phyloP scores from a whole-genome alignment of 2,888 invertebrate species.

The Pantelozetes paolii region DNA sequence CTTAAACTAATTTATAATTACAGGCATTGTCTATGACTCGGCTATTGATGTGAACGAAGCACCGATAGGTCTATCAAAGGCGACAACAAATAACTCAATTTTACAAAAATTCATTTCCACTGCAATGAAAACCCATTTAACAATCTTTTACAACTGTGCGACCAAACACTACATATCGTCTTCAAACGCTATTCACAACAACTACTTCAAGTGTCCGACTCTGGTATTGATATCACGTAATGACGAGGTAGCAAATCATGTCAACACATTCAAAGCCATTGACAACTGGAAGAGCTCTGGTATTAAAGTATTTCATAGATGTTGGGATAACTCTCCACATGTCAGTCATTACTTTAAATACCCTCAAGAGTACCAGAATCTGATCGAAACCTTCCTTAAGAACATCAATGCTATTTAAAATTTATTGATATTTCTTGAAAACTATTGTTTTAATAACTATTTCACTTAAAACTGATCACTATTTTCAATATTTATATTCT shows the following conservation, averaged over 20 bases:
- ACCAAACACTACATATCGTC: conserved; percentile 74
- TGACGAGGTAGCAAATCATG: conserved; percentile 72
- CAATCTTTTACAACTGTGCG: conserved; percentile 72
- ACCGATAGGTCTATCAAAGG: conserved; percentile 57
- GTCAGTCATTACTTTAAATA: conserved; percentile 65
- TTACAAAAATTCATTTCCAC: conserved; percentile 55
- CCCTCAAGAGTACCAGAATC: conserved; percentile 63
- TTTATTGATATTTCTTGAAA: background rate
- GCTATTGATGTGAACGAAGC: conserved; percentile 61
- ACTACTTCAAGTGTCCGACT: conserved; percentile 68
- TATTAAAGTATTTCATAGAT: conserved; percentile 66
- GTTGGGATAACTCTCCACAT: conserved; percentile 71
- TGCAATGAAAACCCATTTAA: conserved; percentile 62
- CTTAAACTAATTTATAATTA: conserved; percentile 46
- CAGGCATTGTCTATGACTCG: conserved; percentile 84
- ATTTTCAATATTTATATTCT: too few species aligned
- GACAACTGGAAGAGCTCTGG: conserved; percentile 72
- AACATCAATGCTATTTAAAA: conserved; percentile 27
- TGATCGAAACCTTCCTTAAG: conserved; percentile 60
- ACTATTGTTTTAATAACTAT: background rate
- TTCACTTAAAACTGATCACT: too few species aligned
- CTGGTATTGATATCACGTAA: conserved; percentile 65
- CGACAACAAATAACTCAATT: conserved; percentile 56
- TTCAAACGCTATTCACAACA: conserved; percentile 76
- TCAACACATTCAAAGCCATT: conserved; percentile 66